phyloP scores from a whole-genome alignment of 2,888 invertebrate species.

The Cantharis rustica region DNA sequence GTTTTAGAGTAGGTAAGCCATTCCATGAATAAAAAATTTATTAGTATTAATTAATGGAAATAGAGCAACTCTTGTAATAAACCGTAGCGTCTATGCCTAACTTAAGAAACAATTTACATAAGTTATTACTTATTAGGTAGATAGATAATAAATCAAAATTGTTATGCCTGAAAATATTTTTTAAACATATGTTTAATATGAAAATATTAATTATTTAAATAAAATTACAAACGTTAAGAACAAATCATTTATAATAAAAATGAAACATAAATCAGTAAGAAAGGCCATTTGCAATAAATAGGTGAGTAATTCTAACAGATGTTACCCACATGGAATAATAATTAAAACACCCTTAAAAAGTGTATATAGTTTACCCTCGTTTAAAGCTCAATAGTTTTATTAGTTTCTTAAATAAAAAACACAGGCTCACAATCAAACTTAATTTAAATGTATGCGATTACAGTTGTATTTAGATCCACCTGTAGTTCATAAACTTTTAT shows the following conservation, averaged over 20 bases:
- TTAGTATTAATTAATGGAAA: background rate
- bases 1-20: background rate
- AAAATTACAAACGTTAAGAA: slow-evolving; percentile 54
- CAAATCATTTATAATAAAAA: slow-evolving; percentile 50
- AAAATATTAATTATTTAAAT: slow-evolving; percentile 56
- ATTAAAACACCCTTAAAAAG: slow-evolving; percentile 48
- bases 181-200: slow-evolving; percentile 55
- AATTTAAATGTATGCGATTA: slow-evolving; percentile 46
- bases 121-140: background rate
- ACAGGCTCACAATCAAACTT: slow-evolving; percentile 53
- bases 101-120: background rate
- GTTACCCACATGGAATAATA: slow-evolving; percentile 49
- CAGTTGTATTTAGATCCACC: slow-evolving; percentile 52
- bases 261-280: slow-evolving; percentile 40
- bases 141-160: slow-evolving; percentile 20
- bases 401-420: slow-evolving; percentile 49
- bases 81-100: background rate
- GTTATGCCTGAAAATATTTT: slow-evolving; percentile 56
- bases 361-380: slow-evolving; percentile 53
- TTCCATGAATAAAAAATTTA: background rate
- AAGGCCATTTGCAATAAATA: slow-evolving; percentile 51
- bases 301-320: slow-evolving; percentile 47
- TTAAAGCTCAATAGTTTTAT: slow-evolving; percentile 51
- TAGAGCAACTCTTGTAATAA: background rate
- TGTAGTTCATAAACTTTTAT: slow-evolving; percentile 46